These are phyloP conservation scores for Geotria australis DNA, from an alignment of 2,797 vertebrate species.

Conservation along the genomic window DNA sequence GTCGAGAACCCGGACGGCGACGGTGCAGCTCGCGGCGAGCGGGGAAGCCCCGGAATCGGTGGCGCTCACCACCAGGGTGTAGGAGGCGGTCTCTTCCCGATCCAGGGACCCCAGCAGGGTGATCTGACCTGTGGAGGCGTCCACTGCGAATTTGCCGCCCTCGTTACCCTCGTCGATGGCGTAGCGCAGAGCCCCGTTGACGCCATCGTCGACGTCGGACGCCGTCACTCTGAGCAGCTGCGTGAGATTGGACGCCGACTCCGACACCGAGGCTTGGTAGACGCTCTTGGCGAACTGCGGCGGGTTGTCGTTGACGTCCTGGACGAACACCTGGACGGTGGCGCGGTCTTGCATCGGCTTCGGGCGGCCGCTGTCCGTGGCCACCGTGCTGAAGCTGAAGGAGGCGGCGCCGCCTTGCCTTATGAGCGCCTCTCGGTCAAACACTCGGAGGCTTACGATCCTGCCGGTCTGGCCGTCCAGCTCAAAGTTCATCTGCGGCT, in stretches of 20 bases:
- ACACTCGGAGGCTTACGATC: constrained; percentile 40
- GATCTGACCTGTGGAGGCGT: constrained; percentile 45
- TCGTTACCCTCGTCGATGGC: constrained; percentile 49
- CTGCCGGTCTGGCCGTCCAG: constrained; percentile 48
- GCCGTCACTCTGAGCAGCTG: constrained; percentile 68
- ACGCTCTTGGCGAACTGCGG: constrained; percentile 83
- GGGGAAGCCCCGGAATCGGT: constrained; percentile 32
- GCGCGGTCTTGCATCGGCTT: constrained; percentile 75
- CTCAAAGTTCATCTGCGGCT: constrained; percentile 54
- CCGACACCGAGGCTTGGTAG: constrained; percentile 78
- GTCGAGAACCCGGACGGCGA: constrained; percentile 56
- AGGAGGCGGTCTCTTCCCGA: constrained; percentile 49
- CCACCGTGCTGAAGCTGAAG: constrained; percentile 50
- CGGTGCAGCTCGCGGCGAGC: constrained; percentile 51
- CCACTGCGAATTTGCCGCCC: constrained; percentile 48
- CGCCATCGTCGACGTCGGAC: constrained; percentile 70
- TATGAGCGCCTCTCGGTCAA: constrained; percentile 76
- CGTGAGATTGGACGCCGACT: constrained; percentile 51
- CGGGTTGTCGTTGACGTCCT: constrained; percentile 74
- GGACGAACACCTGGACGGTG: constrained; percentile 67
- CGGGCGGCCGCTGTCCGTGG: constrained; percentile 66
- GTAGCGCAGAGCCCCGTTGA: constrained; percentile 53
- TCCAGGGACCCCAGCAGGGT: constrained; percentile 55
- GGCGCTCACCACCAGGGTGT: constrained; percentile 54
- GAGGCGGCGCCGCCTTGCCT: constrained; percentile 43